Base-by-base conservation (phyloP, 2,888 invertebrate species). In the Dryococelus australis region DNA sequence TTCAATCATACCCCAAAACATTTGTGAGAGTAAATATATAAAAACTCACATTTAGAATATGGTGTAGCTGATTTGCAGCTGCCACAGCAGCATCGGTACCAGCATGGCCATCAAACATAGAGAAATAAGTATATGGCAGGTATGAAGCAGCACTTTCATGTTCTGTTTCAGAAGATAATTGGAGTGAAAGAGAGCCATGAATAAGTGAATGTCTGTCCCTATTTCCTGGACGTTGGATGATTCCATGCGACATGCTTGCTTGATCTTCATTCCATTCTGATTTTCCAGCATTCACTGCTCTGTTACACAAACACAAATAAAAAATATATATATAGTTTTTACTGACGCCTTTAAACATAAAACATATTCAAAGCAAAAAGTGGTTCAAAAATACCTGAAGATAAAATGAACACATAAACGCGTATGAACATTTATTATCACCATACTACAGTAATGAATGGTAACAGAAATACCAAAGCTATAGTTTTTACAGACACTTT, bases 31-130 rank as follows among this genome's bases (percentile, higher is more conserved):
- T 10, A 35, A 35, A 26, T 20, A 20, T 24, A 65, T 65, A 78
- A 9, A 65, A 79, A 90, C 91, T 91, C 92, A 96, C 96, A 92
- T 96, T 95, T 87, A 97, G 93, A 91, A 97, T 96, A 91, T 95
- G 95, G 92, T 97, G 97, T 65, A 97, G 94, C 89, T 96, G 95
- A 91, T 96, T 94, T 35, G 96, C 94, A 81, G 97, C 96, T 89
- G 96, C 95, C 35, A 97, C 92, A 3, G 97, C 96, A 80, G 97
- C 97, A 84, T 96, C 96, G 90, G 95, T 95, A 0, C 97, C 97
- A 43, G 97, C 97, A 92, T 97, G 97, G 0, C 97, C 97, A 93
- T 97, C 97, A 92, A 97, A 97, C 90, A 97, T 94, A 27, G 95
- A 97, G 93, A 96, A 97, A 92, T 97, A 96, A 53, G 95, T 94